Conservation (phyloP, 2,113 vertebrate genomes). For the Motacilla tschutschensis region DNA sequence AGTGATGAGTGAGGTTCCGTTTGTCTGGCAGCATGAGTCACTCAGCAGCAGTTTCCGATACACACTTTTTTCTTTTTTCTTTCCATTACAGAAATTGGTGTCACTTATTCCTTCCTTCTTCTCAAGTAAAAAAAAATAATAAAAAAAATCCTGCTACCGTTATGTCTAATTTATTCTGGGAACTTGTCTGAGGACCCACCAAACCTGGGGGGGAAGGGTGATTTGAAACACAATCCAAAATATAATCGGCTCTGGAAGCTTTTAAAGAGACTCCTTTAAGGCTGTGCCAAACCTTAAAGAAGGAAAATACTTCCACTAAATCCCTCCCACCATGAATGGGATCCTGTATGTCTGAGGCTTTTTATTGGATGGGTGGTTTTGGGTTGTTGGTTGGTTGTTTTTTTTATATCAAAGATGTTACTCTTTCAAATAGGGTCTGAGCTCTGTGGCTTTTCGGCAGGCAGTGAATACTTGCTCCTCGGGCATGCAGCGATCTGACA, state of each 20-base stretch:
- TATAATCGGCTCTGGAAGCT: conserved; percentile 66
- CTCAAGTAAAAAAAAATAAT: not conserved
- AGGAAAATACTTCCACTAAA: conserved; percentile 65
- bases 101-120: conserved; percentile 48
- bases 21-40: conserved; percentile 70
- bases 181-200: conserved; percentile 58
- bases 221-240: conserved; percentile 72
- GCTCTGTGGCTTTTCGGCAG: conserved; percentile 44
- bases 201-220: conserved; percentile 32
- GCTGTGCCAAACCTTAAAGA: conserved; percentile 61
- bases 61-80: not conserved
- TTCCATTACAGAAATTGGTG: conserved; percentile 51
- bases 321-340: conserved; percentile 56
- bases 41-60: conserved; percentile 65
- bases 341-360: conserved; percentile 62
- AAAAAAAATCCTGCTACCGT: conserved; percentile 17
- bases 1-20: conserved; percentile 72
- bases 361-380: conserved; percentile 65
- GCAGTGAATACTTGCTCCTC: conserved; percentile 3
- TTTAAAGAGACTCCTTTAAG: conserved; percentile 66
- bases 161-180: conserved; percentile 67
- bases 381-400: conserved; percentile 21
- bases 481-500: conserved; percentile 7
- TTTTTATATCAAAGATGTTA: conserved; percentile 60
- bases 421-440: conserved; percentile 55